A percentile compares a stretch with the other conserved stretches of the same genome.
Evolutionary conservation across 2,888 invertebrate species (phyloP).

Genomic region (Brachynemurus nebulosus): DNA sequence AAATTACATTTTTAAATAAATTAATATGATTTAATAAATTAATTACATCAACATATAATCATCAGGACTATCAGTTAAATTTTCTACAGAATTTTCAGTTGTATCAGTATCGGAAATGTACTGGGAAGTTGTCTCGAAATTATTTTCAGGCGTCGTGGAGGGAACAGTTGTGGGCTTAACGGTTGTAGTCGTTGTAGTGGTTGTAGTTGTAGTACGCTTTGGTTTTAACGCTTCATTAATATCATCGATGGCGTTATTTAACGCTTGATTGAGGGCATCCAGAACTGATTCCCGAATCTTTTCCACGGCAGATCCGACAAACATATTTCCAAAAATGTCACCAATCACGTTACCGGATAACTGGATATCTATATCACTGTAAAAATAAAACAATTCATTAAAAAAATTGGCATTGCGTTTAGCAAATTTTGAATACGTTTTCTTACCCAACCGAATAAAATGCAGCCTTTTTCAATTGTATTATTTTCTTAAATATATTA

Average conservation of each 20-base stretch:
- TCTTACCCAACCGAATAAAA: constrained; percentile 1
- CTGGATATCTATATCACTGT: not conserved
- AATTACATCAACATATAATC: no score
- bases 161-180: no score
- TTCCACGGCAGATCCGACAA: not conserved
- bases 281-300: not conserved
- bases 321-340: not conserved
- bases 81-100: no score
- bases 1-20: no score
- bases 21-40: no score
- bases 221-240: not conserved
- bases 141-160: no score
- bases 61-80: no score
- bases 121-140: no score
- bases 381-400: not conserved
- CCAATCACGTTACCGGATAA: not conserved
- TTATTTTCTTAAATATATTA: not conserved
- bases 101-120: no score
- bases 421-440: not conserved
- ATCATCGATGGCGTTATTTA: not conserved
- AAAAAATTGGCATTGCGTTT: not conserved
- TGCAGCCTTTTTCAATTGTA: not conserved
- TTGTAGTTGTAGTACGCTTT: no score
- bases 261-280: not conserved
- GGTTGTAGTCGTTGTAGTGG: no score